These are phyloP conservation scores for Schizaphis graminum DNA, from an alignment of 2,888 invertebrate genomes.

Conservation along the genomic window DNA sequence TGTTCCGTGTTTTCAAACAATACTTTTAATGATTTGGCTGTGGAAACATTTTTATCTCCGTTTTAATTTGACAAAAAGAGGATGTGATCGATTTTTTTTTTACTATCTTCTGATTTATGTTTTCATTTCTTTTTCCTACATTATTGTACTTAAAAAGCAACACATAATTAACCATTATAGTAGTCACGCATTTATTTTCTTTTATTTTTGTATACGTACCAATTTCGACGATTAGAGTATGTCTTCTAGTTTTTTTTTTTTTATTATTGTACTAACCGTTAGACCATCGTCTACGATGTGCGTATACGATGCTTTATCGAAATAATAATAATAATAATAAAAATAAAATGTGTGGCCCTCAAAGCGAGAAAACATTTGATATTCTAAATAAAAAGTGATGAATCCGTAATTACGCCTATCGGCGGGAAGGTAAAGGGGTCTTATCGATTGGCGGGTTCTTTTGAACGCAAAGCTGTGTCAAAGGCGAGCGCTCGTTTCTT, in stretches of 20 bases:
- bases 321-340: background rate
- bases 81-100: background rate
- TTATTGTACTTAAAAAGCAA: background rate
- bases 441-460: conserved; percentile 45
- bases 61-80: background rate
- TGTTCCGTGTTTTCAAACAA: background rate
- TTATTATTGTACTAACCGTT: background rate
- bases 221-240: background rate
- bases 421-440: background rate
- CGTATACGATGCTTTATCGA: background rate
- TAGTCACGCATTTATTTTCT: background rate
- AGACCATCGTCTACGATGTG: background rate
- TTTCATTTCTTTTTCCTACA: background rate
- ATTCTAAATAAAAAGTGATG: conserved; percentile 10
- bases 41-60: background rate
- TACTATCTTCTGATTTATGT: background rate
- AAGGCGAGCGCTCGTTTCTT: background rate
- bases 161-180: background rate
- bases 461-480: background rate
- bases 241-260: background rate
- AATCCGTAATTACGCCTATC: background rate
- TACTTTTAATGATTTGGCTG: background rate
- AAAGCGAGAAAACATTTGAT: conserved; percentile 22
- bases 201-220: background rate
- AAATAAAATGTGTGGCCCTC: background rate